phyloP scores from a whole-genome alignment of 37 sponge, comb jelly and placozoan species.

The Cliona cf. orientalis region DNA sequence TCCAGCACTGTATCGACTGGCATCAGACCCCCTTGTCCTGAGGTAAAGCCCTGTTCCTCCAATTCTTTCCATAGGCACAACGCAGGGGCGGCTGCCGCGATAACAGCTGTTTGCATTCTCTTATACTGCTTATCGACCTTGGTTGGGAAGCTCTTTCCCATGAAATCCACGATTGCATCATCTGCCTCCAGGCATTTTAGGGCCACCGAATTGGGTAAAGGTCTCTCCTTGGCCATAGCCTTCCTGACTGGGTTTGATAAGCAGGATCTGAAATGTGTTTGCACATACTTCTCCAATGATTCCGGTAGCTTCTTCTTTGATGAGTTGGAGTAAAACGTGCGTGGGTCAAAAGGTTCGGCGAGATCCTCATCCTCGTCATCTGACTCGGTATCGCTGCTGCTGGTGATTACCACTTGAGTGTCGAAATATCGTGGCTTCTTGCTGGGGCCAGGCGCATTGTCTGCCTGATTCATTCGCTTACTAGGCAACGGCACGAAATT shows the following conservation, averaged over 20 bases:
- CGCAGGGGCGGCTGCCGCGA: background rate
- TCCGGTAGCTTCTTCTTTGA: too few species aligned
- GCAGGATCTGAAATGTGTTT: background rate
- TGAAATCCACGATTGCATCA: too few species aligned
- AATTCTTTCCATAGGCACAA: constrained; percentile 1
- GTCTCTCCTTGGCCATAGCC: too few species aligned
- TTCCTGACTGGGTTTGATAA: background rate
- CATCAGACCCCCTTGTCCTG: background rate
- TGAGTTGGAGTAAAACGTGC: constrained; percentile 6
- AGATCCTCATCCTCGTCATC: too few species aligned
- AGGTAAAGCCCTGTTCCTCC: background rate
- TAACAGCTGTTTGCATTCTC: background rate
- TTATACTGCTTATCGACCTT: background rate
- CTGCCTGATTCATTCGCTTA: background rate
- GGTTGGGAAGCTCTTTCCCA: constrained; percentile 13
- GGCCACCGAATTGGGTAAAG: too few species aligned
- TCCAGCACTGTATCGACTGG: constrained; percentile 24
- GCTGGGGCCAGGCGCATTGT: background rate
- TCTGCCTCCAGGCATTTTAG: too few species aligned
- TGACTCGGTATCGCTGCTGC: too few species aligned
- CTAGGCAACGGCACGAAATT: too few species aligned
- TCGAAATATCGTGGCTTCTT: constrained; percentile 8
- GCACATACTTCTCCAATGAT: background rate
- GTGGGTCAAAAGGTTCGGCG: constrained; percentile 6
- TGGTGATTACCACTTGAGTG: background rate